Evolutionary conservation across 2,113 vertebrate genomes (phyloP).

Genomic region (Lutjanus erythropterus): DNA sequence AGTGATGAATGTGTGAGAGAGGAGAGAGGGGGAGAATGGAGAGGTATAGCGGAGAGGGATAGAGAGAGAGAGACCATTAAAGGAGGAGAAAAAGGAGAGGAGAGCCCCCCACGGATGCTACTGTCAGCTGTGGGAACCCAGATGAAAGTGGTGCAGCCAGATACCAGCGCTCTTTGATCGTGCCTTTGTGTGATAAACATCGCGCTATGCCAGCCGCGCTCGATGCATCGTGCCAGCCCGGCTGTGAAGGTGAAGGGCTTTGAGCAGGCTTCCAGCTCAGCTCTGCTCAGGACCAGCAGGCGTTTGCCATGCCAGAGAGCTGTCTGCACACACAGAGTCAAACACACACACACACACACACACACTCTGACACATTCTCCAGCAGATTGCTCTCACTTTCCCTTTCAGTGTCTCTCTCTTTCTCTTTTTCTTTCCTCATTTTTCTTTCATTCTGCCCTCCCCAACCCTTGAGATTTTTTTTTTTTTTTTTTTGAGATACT

Average conservation of each 20-base stretch:
- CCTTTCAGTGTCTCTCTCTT: conserved; percentile 13
- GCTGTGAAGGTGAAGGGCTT: conserved; percentile 84
- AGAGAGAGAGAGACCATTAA: conserved; percentile 69
- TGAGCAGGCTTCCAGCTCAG: conserved; percentile 80
- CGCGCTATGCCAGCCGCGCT: conserved; percentile 79
- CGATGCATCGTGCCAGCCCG: conserved; percentile 68
- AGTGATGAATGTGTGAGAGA: conserved; percentile 67
- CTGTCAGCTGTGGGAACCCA: conserved; percentile 86
- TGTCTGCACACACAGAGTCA: conserved; percentile 51
- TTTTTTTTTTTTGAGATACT: conserved; percentile 52
- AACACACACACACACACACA: conserved; percentile 13
- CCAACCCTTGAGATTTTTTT: conserved; percentile 46
- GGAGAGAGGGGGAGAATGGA: conserved; percentile 31
- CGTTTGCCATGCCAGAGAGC: conserved; percentile 73
- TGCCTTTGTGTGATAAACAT: conserved; percentile 87
- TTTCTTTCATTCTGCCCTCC: conserved; percentile 41
- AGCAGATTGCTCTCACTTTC: conserved; percentile 60
- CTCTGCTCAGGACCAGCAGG: conserved; percentile 73
- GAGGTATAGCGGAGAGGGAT: conserved; percentile 35
- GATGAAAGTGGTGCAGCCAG: conserved; percentile 86
- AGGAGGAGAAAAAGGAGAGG: conserved; percentile 68
- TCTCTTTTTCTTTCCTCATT: conserved; percentile 36
- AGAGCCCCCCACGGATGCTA: conserved; percentile 80
- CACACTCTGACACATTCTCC: conserved; percentile 28
- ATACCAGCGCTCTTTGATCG: conserved; percentile 85